phyloP scores from a whole-genome alignment of 1,140 invertebrate species.

The Manduca sexta region DNA sequence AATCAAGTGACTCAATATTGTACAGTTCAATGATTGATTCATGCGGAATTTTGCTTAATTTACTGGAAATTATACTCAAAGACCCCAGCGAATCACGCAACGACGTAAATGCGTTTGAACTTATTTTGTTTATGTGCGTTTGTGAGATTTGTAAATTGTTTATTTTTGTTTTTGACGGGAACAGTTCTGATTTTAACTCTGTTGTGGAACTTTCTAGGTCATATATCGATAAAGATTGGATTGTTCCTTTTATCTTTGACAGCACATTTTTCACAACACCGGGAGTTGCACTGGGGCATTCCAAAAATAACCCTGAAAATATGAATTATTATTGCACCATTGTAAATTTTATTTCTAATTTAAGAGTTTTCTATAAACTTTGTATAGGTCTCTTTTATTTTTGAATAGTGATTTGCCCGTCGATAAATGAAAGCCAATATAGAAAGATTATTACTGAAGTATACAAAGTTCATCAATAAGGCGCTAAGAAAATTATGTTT shows the following conservation, averaged over 20 bases:
- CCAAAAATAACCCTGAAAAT: constrained; percentile 83
- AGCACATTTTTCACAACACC: constrained; percentile 73
- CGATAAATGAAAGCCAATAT: no score
- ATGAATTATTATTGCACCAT: no score
- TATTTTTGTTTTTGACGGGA: constrained; percentile 78
- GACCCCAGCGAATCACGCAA: constrained; percentile 83
- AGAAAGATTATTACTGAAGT: no score
- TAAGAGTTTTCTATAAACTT: no score
- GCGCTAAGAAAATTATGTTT: no score
- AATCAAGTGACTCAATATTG: constrained; percentile 83
- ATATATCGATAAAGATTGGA: constrained; percentile 91
- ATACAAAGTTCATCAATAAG: no score
- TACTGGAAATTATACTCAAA: constrained; percentile 86
- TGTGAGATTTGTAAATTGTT: constrained; percentile 88
- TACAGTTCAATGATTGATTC: constrained; percentile 82
- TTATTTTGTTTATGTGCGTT: constrained; percentile 82
- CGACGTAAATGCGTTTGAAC: constrained; percentile 80
- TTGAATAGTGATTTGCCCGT: no score
- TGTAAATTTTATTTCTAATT: no score
- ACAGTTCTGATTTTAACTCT: constrained; percentile 79
- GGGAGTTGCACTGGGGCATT: constrained; percentile 87
- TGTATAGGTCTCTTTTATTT: no score
- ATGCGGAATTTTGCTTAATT: constrained; percentile 85
- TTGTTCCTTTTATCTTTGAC: constrained; percentile 78
- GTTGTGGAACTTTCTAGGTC: constrained; percentile 85